phyloP scores from a whole-genome alignment of 1,140 invertebrate genomes.

The Aplysia californica region DNA sequence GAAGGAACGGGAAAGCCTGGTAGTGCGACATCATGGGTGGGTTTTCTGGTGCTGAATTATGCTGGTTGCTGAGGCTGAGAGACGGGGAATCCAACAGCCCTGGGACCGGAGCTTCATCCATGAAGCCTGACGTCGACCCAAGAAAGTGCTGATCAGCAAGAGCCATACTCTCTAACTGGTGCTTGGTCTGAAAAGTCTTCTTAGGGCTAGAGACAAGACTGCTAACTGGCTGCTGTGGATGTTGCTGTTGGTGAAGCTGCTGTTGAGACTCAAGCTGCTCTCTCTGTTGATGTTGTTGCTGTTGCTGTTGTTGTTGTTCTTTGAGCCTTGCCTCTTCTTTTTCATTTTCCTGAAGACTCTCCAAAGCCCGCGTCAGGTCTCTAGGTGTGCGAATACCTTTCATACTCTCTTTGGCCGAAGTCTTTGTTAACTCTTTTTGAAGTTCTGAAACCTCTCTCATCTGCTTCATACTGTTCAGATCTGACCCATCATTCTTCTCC shows the following conservation, averaged over 20 bases:
- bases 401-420: slow-evolving; percentile 23
- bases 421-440: slow-evolving; percentile 26
- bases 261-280: neutral
- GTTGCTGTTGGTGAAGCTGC: neutral
- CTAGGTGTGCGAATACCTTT: slow-evolving; percentile 23
- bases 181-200: slow-evolving; percentile 28
- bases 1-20: no score
- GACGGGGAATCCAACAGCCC: slow-evolving; percentile 10
- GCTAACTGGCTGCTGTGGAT: neutral
- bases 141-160: slow-evolving; percentile 11
- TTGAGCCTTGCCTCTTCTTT: slow-evolving; percentile 20
- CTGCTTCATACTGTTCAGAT: neutral
- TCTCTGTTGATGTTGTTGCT: slow-evolving; percentile 7
- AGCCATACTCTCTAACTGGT: slow-evolving; percentile 4
- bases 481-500: slow-evolving; percentile 2
- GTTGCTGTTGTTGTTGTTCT: slow-evolving; percentile 8
- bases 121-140: neutral
- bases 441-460: slow-evolving; percentile 17
- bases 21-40: no score
- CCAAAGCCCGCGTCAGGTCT: slow-evolving; percentile 26
- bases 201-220: slow-evolving; percentile 16
- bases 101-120: slow-evolving; percentile 18
- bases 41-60: no score
- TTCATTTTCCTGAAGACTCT: slow-evolving; percentile 24
- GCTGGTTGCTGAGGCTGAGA: neutral